Percentiles rank a stretch among this genome's conserved stretches.
Conservation (phyloP, 2,888 invertebrate species). For the Drosophila putrida region DNA sequence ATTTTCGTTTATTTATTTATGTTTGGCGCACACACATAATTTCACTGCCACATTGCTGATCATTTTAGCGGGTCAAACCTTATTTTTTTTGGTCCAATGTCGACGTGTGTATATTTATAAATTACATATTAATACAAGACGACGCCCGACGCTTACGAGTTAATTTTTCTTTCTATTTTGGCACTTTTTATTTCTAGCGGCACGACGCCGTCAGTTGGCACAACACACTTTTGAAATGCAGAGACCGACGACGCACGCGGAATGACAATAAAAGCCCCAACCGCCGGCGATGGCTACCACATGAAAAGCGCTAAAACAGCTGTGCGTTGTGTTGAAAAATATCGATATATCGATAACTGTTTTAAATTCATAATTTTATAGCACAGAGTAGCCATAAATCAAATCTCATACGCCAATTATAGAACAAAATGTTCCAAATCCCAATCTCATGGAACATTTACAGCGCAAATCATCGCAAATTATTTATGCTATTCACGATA, state of each 20-base stretch:
- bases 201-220: constrained; percentile 44
- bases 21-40: constrained; percentile 49
- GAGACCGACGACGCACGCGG: constrained; percentile 58
- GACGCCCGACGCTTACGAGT: constrained; percentile 39
- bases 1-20: constrained; percentile 39
- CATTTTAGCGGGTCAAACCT: constrained; percentile 14
- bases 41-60: constrained; percentile 34
- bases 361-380: too few species aligned
- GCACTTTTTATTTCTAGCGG: constrained; percentile 52
- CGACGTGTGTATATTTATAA: constrained; percentile 56
- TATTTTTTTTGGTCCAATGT: constrained; percentile 46
- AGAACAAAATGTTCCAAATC: too few species aligned
- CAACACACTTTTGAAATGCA: constrained; percentile 52
- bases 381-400: too few species aligned
- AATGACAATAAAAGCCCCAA: constrained; percentile 44
- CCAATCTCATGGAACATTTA: too few species aligned
- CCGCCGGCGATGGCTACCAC: constrained; percentile 26
- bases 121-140: constrained; percentile 41
- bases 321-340: constrained; percentile 10
- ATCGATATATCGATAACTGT: too few species aligned
- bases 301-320: constrained; percentile 41
- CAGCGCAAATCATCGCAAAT: too few species aligned
- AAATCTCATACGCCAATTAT: too few species aligned
- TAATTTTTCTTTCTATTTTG: constrained; percentile 42
- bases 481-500: too few species aligned